These are phyloP conservation scores for Chamaedrilus cognettii DNA, from an alignment of 2,888 invertebrate species.

Conservation along the genomic window DNA sequence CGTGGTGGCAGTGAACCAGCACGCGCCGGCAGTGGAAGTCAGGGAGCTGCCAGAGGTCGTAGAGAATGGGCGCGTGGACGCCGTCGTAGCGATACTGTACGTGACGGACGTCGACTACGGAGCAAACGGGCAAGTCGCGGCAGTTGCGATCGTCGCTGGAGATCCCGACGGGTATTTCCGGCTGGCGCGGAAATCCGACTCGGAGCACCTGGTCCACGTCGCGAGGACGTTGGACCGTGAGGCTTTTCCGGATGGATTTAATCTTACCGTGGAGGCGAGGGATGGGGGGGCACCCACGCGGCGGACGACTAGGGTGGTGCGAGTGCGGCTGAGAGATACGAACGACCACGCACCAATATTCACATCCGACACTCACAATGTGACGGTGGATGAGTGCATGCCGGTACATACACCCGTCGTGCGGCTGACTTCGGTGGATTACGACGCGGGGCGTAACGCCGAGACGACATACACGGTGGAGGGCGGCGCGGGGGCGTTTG, in stretches of 20 bases:
- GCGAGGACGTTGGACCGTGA: constrained; percentile 78
- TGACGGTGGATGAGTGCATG: constrained; percentile 83
- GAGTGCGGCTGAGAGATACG: constrained; percentile 77
- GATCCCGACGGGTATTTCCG: constrained; percentile 88
- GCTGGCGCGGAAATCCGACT: constrained; percentile 60
- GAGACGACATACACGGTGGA: constrained; percentile 74
- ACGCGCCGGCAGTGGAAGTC: constrained; percentile 81
- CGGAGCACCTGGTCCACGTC: constrained; percentile 71
- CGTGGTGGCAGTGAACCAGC: constrained; percentile 74
- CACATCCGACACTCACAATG: constrained; percentile 75
- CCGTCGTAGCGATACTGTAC: constrained; percentile 83
- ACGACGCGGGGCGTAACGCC: constrained; percentile 81
- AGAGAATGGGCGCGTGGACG: constrained; percentile 75
- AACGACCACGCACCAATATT: constrained; percentile 84
- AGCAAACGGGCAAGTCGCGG: constrained; percentile 75
- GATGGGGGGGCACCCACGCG: constrained; percentile 71
- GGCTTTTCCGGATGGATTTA: constrained; percentile 78
- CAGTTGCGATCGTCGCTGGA: constrained; percentile 74
- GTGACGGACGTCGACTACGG: constrained; percentile 83
- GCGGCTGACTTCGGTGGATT: constrained; percentile 82
- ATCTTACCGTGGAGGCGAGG: constrained; percentile 80
- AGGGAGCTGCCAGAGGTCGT: constrained; percentile 74
- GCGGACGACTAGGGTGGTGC: constrained; percentile 64
- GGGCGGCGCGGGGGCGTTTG: constrained; percentile 87
- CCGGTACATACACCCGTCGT: constrained; percentile 87